Base-by-base conservation (phyloP, 2,797 vertebrate species). In the Pseudochirops corinnae region DNA sequence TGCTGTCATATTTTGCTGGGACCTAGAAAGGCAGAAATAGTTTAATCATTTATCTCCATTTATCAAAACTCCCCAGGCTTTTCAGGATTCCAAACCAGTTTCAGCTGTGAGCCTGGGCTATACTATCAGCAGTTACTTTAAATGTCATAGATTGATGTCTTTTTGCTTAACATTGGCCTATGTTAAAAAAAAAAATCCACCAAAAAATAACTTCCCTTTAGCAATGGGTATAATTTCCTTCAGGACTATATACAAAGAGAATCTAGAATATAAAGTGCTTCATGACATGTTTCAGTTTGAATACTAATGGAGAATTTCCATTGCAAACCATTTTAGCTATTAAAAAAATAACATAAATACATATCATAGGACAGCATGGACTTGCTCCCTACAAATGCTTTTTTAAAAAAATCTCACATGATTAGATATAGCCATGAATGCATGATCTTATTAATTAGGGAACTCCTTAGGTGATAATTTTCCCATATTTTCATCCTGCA, bases 1-100 rank as follows among this genome's bases (percentile, higher is more conserved):
- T 96, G 93, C 96, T 97, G 96, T 98, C 96, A 92, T 50, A 52
- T 97, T 97, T 95, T 98, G 56, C 14, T 91, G 96, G 92, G 96
- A 97, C 91, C 97, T 95, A 96, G 96, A 94, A 96, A 98, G 95
- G 67, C 97, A 97, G 97, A 95, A 95, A 74, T n/a, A 87, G 97
- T 98, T 98, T 98, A 97, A 96, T 96, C 60, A 0, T 98, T 98
- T 62, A 97, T 97, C 97, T 98, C 95, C 94, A 97, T 98, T 97
- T 98, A 98, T 98, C 97, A 98, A 95, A 98, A 92, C 50, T 91
- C 94, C 96, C 92, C 62, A 62, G 94, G 95, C 55, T 93, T 96
- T 95, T 95, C 57, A 95, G 95, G 98, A 93, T 90, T 92, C 97
- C 94, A 96, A 95, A 98, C 91, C 16, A 93, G 96, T 98, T 98